A percentile compares a stretch with the other conserved stretches of the same genome.
These are phyloP conservation scores for Rhegmatorhina hoffmannsi DNA, from an alignment of 2,113 vertebrate species.

Conservation along the genomic window DNA sequence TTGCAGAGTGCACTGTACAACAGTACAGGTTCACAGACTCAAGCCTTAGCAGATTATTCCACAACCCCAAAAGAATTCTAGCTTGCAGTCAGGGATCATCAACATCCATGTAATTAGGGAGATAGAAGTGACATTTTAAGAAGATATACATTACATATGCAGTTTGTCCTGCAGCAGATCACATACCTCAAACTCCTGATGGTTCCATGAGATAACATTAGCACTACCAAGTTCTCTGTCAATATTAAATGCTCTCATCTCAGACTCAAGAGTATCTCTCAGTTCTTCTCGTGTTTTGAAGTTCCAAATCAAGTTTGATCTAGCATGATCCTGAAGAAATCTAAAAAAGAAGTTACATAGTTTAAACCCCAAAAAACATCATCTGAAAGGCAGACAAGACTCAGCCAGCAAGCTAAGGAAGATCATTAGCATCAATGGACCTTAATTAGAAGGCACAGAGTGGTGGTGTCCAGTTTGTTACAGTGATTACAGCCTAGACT, in stretches of 20 bases:
- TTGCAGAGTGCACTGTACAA: neutral
- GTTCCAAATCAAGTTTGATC: constrained; percentile 98
- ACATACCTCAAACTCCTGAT: constrained; percentile 97
- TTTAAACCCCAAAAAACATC: neutral
- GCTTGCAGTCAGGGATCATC: neutral
- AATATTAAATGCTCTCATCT: constrained; percentile 94
- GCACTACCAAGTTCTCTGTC: constrained; percentile 93
- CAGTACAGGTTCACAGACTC: neutral
- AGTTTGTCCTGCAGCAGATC: neutral
- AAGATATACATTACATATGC: neutral
- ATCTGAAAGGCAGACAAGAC: neutral
- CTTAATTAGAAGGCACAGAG: neutral
- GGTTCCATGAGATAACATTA: constrained; percentile 97
- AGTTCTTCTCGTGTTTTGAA: constrained; percentile 97
- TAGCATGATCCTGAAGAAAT: constrained; percentile 93
- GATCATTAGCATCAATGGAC: neutral
- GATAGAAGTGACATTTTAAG: neutral
- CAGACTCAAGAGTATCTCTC: constrained; percentile 92
- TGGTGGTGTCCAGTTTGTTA: neutral
- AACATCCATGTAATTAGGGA: neutral
- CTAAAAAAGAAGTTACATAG: constrained; percentile 63
- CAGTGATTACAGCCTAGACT: neutral
- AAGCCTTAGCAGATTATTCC: neutral
- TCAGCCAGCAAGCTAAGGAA: neutral
- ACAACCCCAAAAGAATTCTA: neutral